phyloP scores from a whole-genome alignment of 2,888 invertebrate genomes.

The Strigamia transsilvanica region DNA sequence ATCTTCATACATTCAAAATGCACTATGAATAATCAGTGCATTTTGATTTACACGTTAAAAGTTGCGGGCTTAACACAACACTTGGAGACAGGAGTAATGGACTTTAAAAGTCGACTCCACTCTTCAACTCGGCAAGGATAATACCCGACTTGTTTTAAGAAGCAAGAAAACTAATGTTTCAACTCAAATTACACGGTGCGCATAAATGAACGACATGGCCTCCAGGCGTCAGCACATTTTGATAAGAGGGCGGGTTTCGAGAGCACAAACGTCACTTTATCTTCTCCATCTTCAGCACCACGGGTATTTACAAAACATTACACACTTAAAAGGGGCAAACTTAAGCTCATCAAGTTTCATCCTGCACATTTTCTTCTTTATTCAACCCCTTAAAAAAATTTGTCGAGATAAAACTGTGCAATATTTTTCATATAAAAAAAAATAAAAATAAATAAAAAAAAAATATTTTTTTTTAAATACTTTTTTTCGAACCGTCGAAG shows the following conservation, averaged over 20 bases:
- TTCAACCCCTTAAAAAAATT: not conserved
- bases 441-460: not conserved
- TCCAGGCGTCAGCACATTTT: slow-evolving; percentile 44
- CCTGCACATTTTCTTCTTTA: not conserved
- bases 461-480: too few relatives aligned
- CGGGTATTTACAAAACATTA: slow-evolving; percentile 42
- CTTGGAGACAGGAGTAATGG: slow-evolving; percentile 35
- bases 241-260: slow-evolving; percentile 41
- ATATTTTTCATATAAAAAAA: not conserved
- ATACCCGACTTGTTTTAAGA: slow-evolving; percentile 42
- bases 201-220: slow-evolving; percentile 44
- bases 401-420: not conserved
- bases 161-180: slow-evolving; percentile 42
- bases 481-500: not conserved
- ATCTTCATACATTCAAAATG: slow-evolving; percentile 22
- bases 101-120: not conserved
- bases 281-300: slow-evolving; percentile 40
- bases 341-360: slow-evolving; percentile 26
- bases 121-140: slow-evolving; percentile 25
- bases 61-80: slow-evolving; percentile 14
- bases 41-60: slow-evolving; percentile 7
- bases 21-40: slow-evolving; percentile 34
- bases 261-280: slow-evolving; percentile 44
- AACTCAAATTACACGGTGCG: slow-evolving; percentile 44
- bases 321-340: slow-evolving; percentile 29